These are phyloP conservation scores for Picathartes gymnocephalus DNA, from an alignment of 2,113 vertebrate species.

Conservation along the genomic window DNA sequence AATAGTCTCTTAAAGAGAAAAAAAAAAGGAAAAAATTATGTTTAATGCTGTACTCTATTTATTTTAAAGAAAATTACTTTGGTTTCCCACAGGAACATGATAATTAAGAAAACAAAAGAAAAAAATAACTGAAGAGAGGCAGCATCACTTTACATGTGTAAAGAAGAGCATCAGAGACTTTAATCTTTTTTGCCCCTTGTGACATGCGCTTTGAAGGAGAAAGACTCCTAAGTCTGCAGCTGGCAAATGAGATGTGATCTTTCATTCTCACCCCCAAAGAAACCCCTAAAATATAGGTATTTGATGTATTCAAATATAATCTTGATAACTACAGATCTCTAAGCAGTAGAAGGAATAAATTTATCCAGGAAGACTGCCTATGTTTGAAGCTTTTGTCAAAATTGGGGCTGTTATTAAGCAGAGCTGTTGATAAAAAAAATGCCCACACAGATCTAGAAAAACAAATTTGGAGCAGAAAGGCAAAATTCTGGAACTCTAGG, in stretches of 20 bases:
- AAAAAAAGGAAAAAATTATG: background rate
- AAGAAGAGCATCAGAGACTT: background rate
- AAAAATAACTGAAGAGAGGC: background rate
- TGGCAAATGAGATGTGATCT: background rate
- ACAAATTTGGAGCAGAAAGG: background rate
- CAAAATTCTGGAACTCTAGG: background rate
- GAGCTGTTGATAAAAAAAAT: background rate
- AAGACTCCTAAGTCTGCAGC: background rate
- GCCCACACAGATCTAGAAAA: background rate
- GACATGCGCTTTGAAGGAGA: background rate
- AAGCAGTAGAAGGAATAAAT: background rate
- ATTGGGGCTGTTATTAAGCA: background rate
- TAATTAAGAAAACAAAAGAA: background rate
- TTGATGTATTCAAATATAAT: background rate
- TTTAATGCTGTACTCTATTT: background rate
- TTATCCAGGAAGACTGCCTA: background rate
- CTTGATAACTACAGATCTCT: background rate
- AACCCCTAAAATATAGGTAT: background rate
- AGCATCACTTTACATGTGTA: background rate
- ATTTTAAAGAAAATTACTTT: constrained; percentile 32
- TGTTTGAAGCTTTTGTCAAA: background rate
- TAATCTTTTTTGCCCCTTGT: background rate
- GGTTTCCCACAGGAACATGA: background rate
- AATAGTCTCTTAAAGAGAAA: background rate
- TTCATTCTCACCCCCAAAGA: background rate